These are phyloP conservation scores for Micropterix aruncella DNA, from an alignment of 2,888 invertebrate genomes.

Conservation along the genomic window DNA sequence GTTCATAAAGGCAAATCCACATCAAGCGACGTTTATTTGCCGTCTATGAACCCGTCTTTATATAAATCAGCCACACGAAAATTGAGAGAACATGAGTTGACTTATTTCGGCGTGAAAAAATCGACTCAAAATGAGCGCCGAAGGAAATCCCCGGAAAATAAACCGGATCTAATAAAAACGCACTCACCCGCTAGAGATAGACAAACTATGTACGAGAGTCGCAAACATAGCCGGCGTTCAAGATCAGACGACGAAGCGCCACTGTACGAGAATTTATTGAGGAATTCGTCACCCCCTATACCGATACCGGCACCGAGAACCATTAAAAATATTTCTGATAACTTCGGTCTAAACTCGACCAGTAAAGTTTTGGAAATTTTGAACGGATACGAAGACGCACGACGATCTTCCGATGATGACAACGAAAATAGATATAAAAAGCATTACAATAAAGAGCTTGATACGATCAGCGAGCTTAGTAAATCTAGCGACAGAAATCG, in stretches of 20 bases:
- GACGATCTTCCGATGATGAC: neutral
- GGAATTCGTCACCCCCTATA: neutral
- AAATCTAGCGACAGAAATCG: neutral
- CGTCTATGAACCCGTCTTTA: neutral
- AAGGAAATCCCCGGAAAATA: neutral
- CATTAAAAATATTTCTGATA: neutral
- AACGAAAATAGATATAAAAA: neutral
- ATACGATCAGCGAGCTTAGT: neutral
- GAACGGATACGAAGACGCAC: neutral
- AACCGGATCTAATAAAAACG: neutral
- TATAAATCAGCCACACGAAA: constrained; percentile 21
- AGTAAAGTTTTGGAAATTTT: neutral
- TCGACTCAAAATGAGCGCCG: neutral
- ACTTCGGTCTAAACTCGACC: neutral
- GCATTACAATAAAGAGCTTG: neutral
- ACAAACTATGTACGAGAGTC: neutral
- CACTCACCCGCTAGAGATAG: neutral
- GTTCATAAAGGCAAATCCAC: neutral
- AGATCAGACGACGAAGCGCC: neutral
- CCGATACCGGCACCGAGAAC: neutral
- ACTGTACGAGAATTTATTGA: neutral
- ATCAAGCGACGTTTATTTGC: neutral
- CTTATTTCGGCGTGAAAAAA: constrained; percentile 35
- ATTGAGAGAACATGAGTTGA: constrained; percentile 42
- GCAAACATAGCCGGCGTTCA: too few species aligned